Conservation (phyloP, 2,797 vertebrate species). For the Coregonus ussuriensis region DNA sequence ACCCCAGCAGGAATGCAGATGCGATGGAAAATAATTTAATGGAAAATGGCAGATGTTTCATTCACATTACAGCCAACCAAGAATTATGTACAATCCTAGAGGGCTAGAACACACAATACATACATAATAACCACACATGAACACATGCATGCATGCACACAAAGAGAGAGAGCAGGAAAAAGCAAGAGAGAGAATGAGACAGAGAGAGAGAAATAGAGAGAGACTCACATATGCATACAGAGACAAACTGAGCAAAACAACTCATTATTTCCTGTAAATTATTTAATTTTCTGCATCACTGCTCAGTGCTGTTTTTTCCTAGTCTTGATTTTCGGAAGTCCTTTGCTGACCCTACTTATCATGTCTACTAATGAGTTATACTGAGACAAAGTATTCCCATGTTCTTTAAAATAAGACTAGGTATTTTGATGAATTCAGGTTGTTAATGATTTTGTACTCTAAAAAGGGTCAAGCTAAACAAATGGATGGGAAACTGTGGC, state of each 20-base stretch:
- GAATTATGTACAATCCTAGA: background rate
- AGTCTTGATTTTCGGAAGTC: constrained; percentile 29
- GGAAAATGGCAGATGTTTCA: background rate
- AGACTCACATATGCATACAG: background rate
- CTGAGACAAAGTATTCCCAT: background rate
- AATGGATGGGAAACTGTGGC: no score
- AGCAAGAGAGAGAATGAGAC: no score
- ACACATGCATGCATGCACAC: no score
- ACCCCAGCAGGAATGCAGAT: background rate
- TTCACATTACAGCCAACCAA: background rate
- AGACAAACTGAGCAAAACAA: constrained; percentile 20
- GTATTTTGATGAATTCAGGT: no score
- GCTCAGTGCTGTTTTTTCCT: constrained; percentile 34
- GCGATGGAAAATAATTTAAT: background rate
- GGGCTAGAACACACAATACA: no score
- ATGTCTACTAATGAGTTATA: constrained; percentile 27
- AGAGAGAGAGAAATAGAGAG: background rate
- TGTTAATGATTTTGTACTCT: no score
- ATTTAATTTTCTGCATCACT: constrained; percentile 50
- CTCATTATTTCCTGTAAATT: constrained; percentile 44
- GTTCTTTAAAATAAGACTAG: background rate
- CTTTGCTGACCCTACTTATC: constrained; percentile 28
- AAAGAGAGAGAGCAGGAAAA: no score
- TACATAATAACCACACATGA: no score
- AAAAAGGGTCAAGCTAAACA: no score